A percentile compares a stretch with the other conserved stretches of the same genome.
phyloP scores from a whole-genome alignment of 2,113 vertebrate species.

The Nicator chloris region DNA sequence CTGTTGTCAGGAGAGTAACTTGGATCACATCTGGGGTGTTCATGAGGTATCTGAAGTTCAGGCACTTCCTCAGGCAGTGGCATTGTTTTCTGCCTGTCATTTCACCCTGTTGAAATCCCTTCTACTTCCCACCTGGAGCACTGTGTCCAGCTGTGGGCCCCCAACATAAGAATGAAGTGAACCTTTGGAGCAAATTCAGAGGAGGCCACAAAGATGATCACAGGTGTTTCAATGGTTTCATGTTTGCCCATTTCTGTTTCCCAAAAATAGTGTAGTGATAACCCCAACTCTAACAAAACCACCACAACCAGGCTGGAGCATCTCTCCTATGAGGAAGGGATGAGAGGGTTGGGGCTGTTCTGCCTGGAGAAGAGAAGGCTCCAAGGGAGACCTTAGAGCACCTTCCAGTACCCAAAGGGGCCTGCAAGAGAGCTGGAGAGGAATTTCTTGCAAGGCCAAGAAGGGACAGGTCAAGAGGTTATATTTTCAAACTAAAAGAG shows the following conservation, averaged over 20 bases:
- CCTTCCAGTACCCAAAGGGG: neutral
- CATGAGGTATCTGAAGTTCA: neutral
- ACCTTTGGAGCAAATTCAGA: neutral
- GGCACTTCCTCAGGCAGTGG: neutral
- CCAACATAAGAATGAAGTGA: neutral
- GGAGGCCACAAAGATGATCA: neutral
- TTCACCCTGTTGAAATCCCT: neutral
- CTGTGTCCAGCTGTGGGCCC: neutral
- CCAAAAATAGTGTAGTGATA: too few species aligned
- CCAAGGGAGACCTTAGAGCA: neutral
- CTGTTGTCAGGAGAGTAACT: neutral
- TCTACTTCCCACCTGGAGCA: neutral
- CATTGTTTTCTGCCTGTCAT: neutral
- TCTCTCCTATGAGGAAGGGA: neutral
- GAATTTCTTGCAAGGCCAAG: neutral
- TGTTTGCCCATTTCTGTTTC: too few species aligned
- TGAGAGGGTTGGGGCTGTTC: neutral
- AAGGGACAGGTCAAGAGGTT: neutral
- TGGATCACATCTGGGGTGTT: neutral
- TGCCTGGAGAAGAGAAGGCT: neutral
- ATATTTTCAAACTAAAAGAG: neutral
- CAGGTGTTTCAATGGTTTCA: too few species aligned
- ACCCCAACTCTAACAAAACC: too few species aligned
- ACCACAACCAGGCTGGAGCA: too few species aligned
- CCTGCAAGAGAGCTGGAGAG: neutral